Evolutionary conservation across 2,113 vertebrate species (phyloP).

Genomic region (Pedionomus torquatus): DNA sequence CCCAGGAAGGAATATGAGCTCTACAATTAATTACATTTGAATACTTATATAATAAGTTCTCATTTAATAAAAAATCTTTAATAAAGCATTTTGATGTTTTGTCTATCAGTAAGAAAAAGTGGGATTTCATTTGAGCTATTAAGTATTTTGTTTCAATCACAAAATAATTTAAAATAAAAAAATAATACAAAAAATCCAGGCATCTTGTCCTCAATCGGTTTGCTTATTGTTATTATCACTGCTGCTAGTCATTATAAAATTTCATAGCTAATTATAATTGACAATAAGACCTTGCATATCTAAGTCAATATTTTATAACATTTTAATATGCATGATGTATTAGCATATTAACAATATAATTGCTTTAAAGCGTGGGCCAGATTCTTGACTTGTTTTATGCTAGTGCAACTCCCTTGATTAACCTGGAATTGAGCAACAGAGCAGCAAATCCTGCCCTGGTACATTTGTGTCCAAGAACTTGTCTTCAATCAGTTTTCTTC

Average conservation of each 20-base stretch:
- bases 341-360: conserved; percentile 25
- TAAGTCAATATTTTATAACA: conserved; percentile 52
- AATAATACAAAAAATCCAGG: neutral
- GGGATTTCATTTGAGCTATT: neutral
- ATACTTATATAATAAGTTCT: neutral
- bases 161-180: neutral
- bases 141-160: neutral
- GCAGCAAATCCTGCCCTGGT: neutral
- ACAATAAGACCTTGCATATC: conserved; percentile 22
- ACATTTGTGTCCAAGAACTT: neutral
- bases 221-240: conserved; percentile 50
- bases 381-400: neutral
- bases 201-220: neutral
- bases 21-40: neutral
- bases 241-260: conserved; percentile 26
- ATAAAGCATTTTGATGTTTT: neutral
- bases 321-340: conserved; percentile 25
- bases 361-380: neutral
- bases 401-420: neutral
- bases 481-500: neutral
- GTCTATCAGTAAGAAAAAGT: neutral
- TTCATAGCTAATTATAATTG: conserved; percentile 36
- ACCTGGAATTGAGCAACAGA: neutral
- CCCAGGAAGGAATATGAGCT: neutral
- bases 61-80: neutral